phyloP scores from a whole-genome alignment of 30 jellyfish, hydroid and myxozoan species.

The Euphysa ruthae region DNA sequence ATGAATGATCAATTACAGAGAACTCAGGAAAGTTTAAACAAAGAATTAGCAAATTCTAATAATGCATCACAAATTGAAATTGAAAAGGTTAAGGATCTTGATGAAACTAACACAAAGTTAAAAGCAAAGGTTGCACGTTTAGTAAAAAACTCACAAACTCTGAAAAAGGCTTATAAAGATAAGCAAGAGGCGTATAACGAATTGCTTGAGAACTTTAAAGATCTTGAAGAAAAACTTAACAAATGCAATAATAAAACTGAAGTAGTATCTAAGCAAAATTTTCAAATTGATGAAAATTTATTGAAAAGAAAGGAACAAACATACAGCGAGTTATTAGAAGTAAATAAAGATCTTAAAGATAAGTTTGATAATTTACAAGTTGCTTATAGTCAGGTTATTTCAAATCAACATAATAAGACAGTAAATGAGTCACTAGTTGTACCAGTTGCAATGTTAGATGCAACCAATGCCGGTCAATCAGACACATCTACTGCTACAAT shows the following conservation, averaged over 20 bases:
- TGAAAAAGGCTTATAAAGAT: conserved; percentile 45
- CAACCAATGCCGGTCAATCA: neutral
- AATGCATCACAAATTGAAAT: neutral
- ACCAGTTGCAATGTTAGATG: conserved; percentile 17
- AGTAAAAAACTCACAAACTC: conserved; percentile 50
- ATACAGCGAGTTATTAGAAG: neutral
- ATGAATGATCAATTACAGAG: conserved; percentile 2
- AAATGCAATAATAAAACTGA: neutral
- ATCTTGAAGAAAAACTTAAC: neutral
- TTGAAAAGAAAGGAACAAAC: neutral
- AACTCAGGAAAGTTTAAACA: neutral
- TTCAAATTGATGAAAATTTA: neutral
- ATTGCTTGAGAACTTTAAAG: neutral
- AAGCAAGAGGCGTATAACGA: conserved; percentile 27
- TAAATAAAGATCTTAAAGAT: neutral
- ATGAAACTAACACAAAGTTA: neutral
- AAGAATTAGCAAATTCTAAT: neutral
- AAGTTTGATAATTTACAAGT: neutral
- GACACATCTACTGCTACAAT: conserved; percentile 15
- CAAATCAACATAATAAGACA: neutral
- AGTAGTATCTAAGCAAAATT: neutral
- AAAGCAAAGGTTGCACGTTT: conserved; percentile 58
- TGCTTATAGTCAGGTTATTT: neutral
- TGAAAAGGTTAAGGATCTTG: neutral
- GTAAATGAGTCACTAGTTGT: neutral